Conservation (phyloP, 2,888 invertebrate genomes). For the Encarsia formosa region DNA sequence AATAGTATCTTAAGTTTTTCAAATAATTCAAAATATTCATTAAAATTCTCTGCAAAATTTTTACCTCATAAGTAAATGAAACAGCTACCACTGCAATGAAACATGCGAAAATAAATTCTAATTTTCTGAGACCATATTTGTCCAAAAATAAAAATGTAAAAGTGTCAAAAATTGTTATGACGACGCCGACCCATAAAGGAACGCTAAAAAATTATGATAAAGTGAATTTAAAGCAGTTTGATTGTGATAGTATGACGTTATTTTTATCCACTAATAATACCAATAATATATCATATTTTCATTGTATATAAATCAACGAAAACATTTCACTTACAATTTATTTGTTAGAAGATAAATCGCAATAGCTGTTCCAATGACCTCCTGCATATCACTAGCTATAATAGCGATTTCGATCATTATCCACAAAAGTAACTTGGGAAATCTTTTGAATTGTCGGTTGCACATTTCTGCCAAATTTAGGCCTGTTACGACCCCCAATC, state of each 20-base stretch:
- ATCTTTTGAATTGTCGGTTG: constrained; percentile 68
- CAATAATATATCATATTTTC: too few relatives aligned
- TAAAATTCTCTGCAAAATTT: too few relatives aligned
- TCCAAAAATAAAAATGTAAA: constrained; percentile 85
- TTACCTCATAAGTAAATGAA: constrained; percentile 79
- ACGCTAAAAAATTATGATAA: constrained; percentile 37
- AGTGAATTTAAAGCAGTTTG: too few relatives aligned
- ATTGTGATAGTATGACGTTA: too few relatives aligned
- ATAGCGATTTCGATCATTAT: constrained; percentile 90
- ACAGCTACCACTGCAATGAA: constrained; percentile 79
- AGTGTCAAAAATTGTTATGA: constrained; percentile 83
- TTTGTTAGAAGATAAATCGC: constrained; percentile 79
- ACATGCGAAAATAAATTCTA: constrained; percentile 79
- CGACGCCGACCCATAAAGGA: constrained; percentile 70
- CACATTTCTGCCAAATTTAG: constrained; percentile 80
- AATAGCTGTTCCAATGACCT: constrained; percentile 87
- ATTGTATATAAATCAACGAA: too few relatives aligned
- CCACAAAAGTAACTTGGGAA: constrained; percentile 77
- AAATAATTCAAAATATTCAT: too few relatives aligned
- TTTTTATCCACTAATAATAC: too few relatives aligned
- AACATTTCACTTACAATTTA: constrained; percentile 71
- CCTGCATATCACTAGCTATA: constrained; percentile 89
- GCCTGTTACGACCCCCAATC: constrained; percentile 81
- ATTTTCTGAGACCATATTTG: constrained; percentile 76
- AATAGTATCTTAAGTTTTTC: too few relatives aligned